Base-by-base conservation (phyloP, 2,888 invertebrate species). In the Ennomos fuscantarius region DNA sequence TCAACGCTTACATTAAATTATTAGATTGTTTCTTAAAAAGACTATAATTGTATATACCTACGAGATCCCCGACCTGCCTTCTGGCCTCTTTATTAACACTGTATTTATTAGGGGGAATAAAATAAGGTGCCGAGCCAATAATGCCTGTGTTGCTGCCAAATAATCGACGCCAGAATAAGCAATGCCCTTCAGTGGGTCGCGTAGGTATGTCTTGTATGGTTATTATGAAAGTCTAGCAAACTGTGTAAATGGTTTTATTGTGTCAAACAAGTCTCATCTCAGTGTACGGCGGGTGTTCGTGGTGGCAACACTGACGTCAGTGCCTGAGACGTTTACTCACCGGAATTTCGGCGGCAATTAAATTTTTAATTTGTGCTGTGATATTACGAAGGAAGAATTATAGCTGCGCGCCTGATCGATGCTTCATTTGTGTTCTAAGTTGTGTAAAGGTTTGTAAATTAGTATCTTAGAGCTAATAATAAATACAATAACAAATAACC, bases 241-340 rank as follows among this genome's bases (percentile, higher is more conserved):
- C 59, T 63, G 72, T 72, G 69, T 72, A 74, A 77, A 83, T 83
- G 81, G 74, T 79, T 83, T 87, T 83, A 87, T 88, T 87, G 86
- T 88, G 86, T 87, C 87, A 83, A 79, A 69, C 87, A 83, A 80
- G 70, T 68, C 69, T 68, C 77, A 73, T 68, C 69, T 68, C 77
- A 73, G 75, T 78, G 69, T 76, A 73, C 70, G 74, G 79, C 74
- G 78, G 82, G 78, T 73, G 75, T 66, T 69, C 74, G 84, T 36
- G 13, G 70, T 78, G 81, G 75, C 80, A 53, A 42, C 58, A 59
- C 58, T 59, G 53, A 50, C 53, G 58, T 59, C 58, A 59, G 49
- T 32, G 43, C 8, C 37, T 35, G 40, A 41, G 39, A 31, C 52
- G 42, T 24, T 31, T 59, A 45, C 44, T 37, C 49, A 76, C 37